Conservation (phyloP, 2,113 vertebrate genomes). For the Oreochromis spilurus region DNA sequence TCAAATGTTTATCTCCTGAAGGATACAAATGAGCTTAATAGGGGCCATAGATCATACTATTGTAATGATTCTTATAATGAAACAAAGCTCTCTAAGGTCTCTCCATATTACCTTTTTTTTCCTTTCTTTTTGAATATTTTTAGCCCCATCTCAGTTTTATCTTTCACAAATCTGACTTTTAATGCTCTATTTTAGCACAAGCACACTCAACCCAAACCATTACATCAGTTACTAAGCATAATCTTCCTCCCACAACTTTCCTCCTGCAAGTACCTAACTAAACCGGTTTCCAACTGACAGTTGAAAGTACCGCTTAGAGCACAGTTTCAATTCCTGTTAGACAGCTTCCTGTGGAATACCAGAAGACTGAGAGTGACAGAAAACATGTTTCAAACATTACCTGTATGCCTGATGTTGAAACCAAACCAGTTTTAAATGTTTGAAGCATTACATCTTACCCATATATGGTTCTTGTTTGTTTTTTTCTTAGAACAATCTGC, state of each 20-base stretch:
- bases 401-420: not conserved
- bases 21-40: not conserved
- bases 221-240: not conserved
- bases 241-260: not conserved
- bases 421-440: not conserved
- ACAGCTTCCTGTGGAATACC: slow-evolving; percentile 51
- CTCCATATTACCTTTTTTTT: not conserved
- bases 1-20: not conserved
- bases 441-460: not conserved
- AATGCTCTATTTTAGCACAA: not conserved
- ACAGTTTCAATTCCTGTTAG: slow-evolving; percentile 43
- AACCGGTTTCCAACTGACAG: slow-evolving; percentile 58
- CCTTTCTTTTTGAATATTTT: not conserved
- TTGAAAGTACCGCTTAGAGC: slow-evolving; percentile 22
- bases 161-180: not conserved
- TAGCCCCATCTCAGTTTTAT: not conserved
- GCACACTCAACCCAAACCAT: not conserved
- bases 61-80: not conserved
- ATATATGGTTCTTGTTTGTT: not conserved
- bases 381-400: not conserved
- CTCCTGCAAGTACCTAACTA: slow-evolving; percentile 4
- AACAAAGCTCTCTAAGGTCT: not conserved
- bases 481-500: slow-evolving; percentile 87
- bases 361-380: not conserved
- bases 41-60: not conserved